Base-by-base conservation (phyloP, 2,113 vertebrate genomes). In the Fulica atra region DNA sequence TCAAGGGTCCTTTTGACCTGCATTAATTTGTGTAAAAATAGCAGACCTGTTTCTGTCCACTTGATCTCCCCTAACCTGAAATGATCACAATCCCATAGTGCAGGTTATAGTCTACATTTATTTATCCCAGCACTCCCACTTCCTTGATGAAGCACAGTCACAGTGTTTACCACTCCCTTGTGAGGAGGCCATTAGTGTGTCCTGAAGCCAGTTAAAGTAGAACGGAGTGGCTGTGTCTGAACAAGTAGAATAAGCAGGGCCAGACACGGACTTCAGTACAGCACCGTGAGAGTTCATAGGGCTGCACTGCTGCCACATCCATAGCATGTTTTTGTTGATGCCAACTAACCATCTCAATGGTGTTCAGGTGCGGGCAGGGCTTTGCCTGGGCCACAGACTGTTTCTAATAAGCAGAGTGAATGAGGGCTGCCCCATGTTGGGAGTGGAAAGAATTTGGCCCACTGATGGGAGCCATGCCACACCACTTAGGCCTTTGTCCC, bases 1-100 rank as follows among this genome's bases (percentile, higher is more conserved):
- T 63, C 42, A 44, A 38, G 61, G 36, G 20, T 96, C 50, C 63
- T 93, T 96, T 69, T 92, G 88, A 92, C 61, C 66, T 86, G 42
- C 71, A 31, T 79, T 81, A 88, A 83, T 66, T 79, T 64, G 8
- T 74, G 59, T 74, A 92, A 76, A 93, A 93, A 88, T 29, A 90
- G 82, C 13, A 56, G 40, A 44, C 64, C 61, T 86, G 3, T 84
- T 95, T 96, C 88, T 93, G 72, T 63, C 36, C 38, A 28, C 59
- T 70, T 92, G 71, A 72, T 89, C 60, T 94, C 13, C 36, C 33
- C 26, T 88, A 9, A 33, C 57, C 57, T 90, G n/a, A 44, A 84
- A 74, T 4, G 48, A 21, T 84, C 56, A 28, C 46, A 68, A 51
- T 53, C 16, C 35, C 36, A 44, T 7, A 61, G 35, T 50, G 40